Conservation (phyloP, 2,113 vertebrate species). For the Tamias sibiricus region DNA sequence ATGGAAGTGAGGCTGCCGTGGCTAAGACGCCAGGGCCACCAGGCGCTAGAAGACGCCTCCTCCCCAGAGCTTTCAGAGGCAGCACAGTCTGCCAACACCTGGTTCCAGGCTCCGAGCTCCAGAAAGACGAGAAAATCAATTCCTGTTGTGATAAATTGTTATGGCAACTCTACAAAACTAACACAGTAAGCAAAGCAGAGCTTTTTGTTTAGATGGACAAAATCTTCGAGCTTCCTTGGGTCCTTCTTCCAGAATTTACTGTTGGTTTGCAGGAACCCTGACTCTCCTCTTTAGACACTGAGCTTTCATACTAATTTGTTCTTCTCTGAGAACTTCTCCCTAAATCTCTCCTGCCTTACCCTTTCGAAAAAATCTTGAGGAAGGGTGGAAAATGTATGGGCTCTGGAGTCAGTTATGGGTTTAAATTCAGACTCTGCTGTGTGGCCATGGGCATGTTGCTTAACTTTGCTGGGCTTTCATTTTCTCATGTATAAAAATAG, state of each 20-base stretch:
- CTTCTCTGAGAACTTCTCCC: not conserved
- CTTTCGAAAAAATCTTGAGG: not conserved
- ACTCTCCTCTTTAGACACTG: not conserved
- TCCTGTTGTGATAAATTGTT: not conserved
- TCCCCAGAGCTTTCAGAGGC: accelerated
- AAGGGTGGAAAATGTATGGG: not conserved
- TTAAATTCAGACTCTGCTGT: not conserved
- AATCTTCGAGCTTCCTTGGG: not conserved
- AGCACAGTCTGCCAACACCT: accelerated
- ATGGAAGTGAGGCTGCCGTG: not conserved
- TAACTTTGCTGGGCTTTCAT: not conserved
- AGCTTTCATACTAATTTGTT: not conserved
- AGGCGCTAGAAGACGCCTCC: not conserved
- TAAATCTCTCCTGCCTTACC: not conserved
- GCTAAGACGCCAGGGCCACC: not conserved
- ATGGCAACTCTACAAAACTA: not conserved
- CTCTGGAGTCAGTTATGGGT: not conserved
- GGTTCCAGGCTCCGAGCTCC: not conserved
- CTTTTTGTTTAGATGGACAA: not conserved
- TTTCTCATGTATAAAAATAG: not conserved
- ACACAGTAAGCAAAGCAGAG: not conserved
- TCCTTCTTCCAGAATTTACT: not conserved
- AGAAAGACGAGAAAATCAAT: not conserved
- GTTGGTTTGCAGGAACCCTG: not conserved
- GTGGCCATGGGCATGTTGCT: not conserved